Percentiles rank a stretch among this genome's conserved stretches.
Conservation (phyloP, 2,797 vertebrate species). For the Lophotriccus pileatus region DNA sequence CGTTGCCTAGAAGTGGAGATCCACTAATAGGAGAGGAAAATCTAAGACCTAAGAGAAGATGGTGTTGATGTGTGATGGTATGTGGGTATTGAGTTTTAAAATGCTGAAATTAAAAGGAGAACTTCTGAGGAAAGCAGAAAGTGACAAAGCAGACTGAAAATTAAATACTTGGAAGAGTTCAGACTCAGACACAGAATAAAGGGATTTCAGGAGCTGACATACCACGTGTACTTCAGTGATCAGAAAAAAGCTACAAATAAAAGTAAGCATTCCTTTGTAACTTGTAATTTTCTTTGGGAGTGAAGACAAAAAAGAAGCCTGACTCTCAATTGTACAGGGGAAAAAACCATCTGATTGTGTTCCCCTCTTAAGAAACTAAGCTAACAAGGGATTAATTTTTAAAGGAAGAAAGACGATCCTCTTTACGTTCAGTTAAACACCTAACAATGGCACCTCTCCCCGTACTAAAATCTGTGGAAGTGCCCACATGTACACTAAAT, state of each 20-base stretch:
- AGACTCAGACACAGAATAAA: not conserved
- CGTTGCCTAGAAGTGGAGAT: not conserved
- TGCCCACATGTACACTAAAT: not conserved
- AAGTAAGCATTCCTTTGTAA: not conserved
- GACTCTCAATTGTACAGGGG: not conserved
- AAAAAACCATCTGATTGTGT: not conserved
- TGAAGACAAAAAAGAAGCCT: not conserved
- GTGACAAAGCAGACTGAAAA: not conserved
- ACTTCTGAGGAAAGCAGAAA: not conserved
- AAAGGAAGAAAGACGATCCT: not conserved
- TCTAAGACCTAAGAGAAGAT: not conserved
- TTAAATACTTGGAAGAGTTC: not conserved
- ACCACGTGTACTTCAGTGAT: not conserved
- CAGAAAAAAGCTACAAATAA: not conserved
- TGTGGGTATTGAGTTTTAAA: not conserved
- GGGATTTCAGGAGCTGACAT: not conserved
- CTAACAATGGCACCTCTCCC: slow-evolving; percentile 3
- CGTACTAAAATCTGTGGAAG: not conserved
- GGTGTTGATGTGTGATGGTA: not conserved
- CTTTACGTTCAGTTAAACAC: slow-evolving; percentile 9
- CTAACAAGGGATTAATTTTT: slow-evolving; percentile 44
- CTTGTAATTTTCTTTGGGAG: not conserved
- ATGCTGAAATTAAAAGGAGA: not conserved
- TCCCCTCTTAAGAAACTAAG: slow-evolving; percentile 10
- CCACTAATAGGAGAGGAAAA: not conserved